Conservation (phyloP, 2,888 invertebrate genomes). For the Tribolium freemani region DNA sequence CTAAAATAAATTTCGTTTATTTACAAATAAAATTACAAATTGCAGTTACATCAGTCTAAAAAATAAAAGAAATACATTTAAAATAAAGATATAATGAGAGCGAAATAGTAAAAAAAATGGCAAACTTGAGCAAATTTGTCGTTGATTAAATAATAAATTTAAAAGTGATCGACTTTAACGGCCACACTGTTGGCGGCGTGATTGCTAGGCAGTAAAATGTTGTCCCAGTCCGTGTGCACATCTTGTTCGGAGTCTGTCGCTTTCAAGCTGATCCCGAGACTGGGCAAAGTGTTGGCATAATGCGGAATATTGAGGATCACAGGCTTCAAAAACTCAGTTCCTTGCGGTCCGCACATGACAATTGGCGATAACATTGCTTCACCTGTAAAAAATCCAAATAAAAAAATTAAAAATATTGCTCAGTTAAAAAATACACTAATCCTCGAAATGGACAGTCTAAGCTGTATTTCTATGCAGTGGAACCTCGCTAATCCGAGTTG, state of each 20-base stretch:
- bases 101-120: slow-evolving; percentile 24
- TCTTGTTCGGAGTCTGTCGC: slow-evolving; percentile 88
- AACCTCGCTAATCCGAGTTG: too few relatives aligned
- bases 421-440: background rate
- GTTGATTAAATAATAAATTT: slow-evolving; percentile 50
- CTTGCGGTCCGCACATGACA: slow-evolving; percentile 97
- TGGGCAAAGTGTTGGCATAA: slow-evolving; percentile 83
- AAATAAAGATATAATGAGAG: slow-evolving; percentile 13
- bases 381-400: slow-evolving; percentile 72
- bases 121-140: slow-evolving; percentile 42
- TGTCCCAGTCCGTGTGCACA: slow-evolving; percentile 88
- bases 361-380: slow-evolving; percentile 94
- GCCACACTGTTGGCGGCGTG: slow-evolving; percentile 89
- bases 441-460: too few relatives aligned
- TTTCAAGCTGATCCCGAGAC: slow-evolving; percentile 82
- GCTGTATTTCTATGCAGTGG: too few relatives aligned
- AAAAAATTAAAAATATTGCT: slow-evolving; percentile 3
- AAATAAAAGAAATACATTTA: slow-evolving; percentile 19
- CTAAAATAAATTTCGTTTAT: slow-evolving; percentile 37
- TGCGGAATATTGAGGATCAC: slow-evolving; percentile 94
- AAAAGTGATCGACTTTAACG: slow-evolving; percentile 93
- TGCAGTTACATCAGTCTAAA: slow-evolving; percentile 36
- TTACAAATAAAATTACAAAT: slow-evolving; percentile 36
- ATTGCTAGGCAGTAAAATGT: slow-evolving; percentile 86
- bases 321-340: slow-evolving; percentile 88